Base-by-base conservation (phyloP, 2,797 vertebrate species). In the Peromyscus aztecus region DNA sequence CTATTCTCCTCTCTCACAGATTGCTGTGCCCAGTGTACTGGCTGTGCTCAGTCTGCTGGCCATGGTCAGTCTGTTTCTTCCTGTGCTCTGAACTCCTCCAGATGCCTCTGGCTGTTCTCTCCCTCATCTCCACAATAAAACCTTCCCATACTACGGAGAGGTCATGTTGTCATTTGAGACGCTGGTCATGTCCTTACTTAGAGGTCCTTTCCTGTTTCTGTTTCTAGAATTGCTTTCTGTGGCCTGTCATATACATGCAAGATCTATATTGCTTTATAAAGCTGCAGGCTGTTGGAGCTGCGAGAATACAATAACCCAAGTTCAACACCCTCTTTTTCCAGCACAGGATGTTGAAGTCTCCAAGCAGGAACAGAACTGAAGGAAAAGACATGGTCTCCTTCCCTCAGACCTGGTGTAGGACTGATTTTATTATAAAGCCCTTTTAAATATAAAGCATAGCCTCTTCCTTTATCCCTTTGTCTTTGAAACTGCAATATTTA, bases 191-290 rank as follows among this genome's bases (percentile, higher is more conserved):
- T 80, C 27, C 52, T 85, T 82, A 73, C 24, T 27, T 40, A 73
- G 78, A 85, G 1, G 67, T 59, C 61, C 2, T 63, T 96, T 86
- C 69, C 43, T 43, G 61, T 59, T 59, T 69, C 57, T 10, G 69
- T 71, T 90, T 93, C 34, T 84, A 84, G 71, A 80, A 34, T 43
- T 87, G 65, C 75, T 86, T 91, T 89, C 90, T 91, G 52, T 37
- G 84, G 75, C 52, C 40, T 77, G 52, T 86, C 65, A 23, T 63
- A 61, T 76, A 78, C 73, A 31, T 52, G 69, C 73, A 65, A 75
- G 34, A 29, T 52, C 46, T 73, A 14, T 52, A 97, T 95, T 94
- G 77, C 78, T 86, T 94, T 57, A 17, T 87, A 67, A 97, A 91
- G 76, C 55, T 52, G 27, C 6, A 67, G 77, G 23, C 63, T 89